A percentile compares a stretch with the other conserved stretches of the same genome.
phyloP scores from a whole-genome alignment of 1,140 invertebrate species.

The Drosophila guanche region DNA sequence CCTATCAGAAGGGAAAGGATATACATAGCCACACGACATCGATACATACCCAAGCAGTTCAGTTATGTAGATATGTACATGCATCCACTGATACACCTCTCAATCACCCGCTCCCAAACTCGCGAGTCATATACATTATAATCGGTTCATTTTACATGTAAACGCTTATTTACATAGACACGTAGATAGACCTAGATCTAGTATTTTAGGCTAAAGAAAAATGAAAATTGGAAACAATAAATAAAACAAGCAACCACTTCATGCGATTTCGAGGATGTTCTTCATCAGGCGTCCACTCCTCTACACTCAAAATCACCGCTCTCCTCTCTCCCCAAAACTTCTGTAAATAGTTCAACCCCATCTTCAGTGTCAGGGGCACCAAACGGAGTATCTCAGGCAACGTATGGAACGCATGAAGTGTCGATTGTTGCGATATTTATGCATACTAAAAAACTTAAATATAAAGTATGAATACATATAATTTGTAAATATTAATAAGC shows the following conservation, averaged over 20 bases:
- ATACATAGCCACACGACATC: slow-evolving; percentile 1
- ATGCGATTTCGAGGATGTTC: slow-evolving; percentile 10
- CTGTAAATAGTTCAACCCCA: slow-evolving; percentile 11
- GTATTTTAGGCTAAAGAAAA: slow-evolving; percentile 26
- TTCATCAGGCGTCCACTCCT: not conserved
- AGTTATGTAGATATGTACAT: slow-evolving; percentile 30
- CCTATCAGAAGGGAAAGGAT: slow-evolving; percentile 19
- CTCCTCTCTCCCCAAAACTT: slow-evolving; percentile 14
- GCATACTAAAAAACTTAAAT: not conserved
- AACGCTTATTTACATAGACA: not conserved
- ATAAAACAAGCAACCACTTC: not conserved
- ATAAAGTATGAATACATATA: slow-evolving; percentile 6
- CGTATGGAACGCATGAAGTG: slow-evolving; percentile 7
- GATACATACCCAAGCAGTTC: slow-evolving; percentile 8
- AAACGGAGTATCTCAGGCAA: slow-evolving; percentile 34
- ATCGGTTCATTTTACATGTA: slow-evolving; percentile 29
- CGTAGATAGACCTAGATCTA: slow-evolving; percentile 17
- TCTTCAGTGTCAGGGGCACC: too few species aligned
- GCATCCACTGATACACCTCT: slow-evolving; percentile 17
- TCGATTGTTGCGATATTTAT: slow-evolving; percentile 13
- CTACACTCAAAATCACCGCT: too few species aligned
- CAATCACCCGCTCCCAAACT: slow-evolving; percentile 23
- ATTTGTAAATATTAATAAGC: slow-evolving; percentile 53
- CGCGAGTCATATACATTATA: slow-evolving; percentile 42
- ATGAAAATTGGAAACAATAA: not conserved